These are phyloP conservation scores for Notarius lentiginosus DNA, from an alignment of 2,113 vertebrate species.

Conservation along the genomic window DNA sequence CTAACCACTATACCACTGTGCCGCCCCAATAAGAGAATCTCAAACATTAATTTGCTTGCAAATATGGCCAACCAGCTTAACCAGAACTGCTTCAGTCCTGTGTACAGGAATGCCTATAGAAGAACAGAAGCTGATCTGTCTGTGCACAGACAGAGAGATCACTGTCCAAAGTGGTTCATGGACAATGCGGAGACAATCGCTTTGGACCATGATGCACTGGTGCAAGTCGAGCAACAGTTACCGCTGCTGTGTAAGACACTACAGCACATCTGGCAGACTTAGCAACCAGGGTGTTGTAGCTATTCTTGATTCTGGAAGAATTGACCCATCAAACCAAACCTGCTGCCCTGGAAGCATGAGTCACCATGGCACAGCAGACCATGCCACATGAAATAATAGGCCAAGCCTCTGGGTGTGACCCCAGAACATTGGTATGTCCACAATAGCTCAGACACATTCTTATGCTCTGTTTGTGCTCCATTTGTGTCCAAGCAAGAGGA, in stretches of 20 bases:
- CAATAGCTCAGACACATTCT: background rate
- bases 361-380: background rate
- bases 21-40: background rate
- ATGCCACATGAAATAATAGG: background rate
- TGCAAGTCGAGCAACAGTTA: background rate
- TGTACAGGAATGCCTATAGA: background rate
- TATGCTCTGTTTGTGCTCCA: background rate
- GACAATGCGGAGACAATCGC: background rate
- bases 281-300: background rate
- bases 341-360: background rate
- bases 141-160: background rate
- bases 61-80: background rate
- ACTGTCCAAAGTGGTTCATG: background rate
- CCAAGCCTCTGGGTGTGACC: background rate
- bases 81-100: background rate
- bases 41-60: background rate
- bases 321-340: accelerated
- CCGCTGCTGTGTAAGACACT: background rate
- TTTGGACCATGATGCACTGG: background rate
- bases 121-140: background rate
- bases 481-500: background rate
- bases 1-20: no score
- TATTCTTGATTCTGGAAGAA: background rate
- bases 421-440: background rate
- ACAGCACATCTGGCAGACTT: background rate